Conservation (phyloP, 2,888 invertebrate genomes). For the Toxonevra muliebris region DNA sequence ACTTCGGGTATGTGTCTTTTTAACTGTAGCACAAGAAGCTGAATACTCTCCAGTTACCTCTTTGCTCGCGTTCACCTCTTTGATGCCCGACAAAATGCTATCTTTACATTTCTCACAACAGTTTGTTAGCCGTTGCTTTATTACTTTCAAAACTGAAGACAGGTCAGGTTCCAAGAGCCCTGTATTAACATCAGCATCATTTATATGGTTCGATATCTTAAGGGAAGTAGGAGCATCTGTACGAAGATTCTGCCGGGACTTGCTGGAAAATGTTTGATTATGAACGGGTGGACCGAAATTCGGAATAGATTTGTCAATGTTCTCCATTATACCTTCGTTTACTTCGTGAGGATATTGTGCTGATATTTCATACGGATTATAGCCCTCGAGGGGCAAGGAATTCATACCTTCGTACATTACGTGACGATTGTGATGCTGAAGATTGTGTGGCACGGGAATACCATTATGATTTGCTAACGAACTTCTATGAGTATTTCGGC, state of each 20-base stretch:
- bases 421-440: background rate
- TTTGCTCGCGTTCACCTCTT: conserved; percentile 16
- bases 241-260: background rate
- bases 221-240: no score
- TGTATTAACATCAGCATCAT: background rate
- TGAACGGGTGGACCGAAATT: background rate
- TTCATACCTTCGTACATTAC: background rate
- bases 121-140: conserved; percentile 37
- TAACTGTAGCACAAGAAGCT: background rate
- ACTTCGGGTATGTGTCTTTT: background rate
- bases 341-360: background rate
- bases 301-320: no score
- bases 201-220: no score
- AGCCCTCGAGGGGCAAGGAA: background rate
- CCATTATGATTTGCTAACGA: background rate
- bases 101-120: conserved; percentile 47
- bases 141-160: conserved; percentile 30
- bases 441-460: background rate
- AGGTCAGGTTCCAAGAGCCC: conserved; percentile 3
- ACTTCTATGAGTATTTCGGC: background rate
- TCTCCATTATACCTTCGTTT: background rate
- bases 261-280: background rate
- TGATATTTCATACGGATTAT: background rate
- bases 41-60: background rate
- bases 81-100: conserved; percentile 32